Base-by-base conservation (phyloP, 2,888 invertebrate genomes). In the Brachyopa scutellaris region DNA sequence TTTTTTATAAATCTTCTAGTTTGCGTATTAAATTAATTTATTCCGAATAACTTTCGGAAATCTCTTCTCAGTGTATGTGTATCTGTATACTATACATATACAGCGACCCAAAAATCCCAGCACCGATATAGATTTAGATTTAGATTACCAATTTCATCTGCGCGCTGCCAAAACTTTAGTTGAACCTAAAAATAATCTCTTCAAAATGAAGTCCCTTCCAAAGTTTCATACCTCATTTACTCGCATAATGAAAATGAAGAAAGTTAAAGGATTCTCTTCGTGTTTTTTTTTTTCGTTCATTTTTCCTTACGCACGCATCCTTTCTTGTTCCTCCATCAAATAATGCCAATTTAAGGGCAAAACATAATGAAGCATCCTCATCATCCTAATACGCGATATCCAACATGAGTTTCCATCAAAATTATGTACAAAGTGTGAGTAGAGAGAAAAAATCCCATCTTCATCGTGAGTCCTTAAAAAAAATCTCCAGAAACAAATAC, bases 211-310 rank as follows among this genome's bases (percentile, higher is more conserved):
- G 55, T 42, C 55, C 21, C 33, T 55, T 33, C 6, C 33, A 49
- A 70, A 59, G 38, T 49, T 59, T 59, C 59, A 59, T 70, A 70
- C 70, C 70, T 61, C 69, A 70, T 70, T 70, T 59, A 70, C 51
- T 70, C 40, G 11, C 40, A 61, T 59, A 59, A 70, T 70, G 70
- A 70, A 70, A 49, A 59, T 51, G 59, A 13, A 49, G 38, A 70
- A 70, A 70, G 59, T 70, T 61, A 23, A 70, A 70, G 61, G 4
- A 5, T 26, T 26, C 6, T 26, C 6, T 26, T 6, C 26, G n/a
- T n/a, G n/a, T n/a, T n/a, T n/a, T 31, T 70, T 70, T 49, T 13
- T 36, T 51, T 38, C 31, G 15, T 47, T 31, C 51, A 51, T 31
- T 17, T 21, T 17, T 17, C 15, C 59, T 21, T 7, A 13, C 19